Conservation (phyloP, 1,140 invertebrate species). For the Radopholus similis region DNA sequence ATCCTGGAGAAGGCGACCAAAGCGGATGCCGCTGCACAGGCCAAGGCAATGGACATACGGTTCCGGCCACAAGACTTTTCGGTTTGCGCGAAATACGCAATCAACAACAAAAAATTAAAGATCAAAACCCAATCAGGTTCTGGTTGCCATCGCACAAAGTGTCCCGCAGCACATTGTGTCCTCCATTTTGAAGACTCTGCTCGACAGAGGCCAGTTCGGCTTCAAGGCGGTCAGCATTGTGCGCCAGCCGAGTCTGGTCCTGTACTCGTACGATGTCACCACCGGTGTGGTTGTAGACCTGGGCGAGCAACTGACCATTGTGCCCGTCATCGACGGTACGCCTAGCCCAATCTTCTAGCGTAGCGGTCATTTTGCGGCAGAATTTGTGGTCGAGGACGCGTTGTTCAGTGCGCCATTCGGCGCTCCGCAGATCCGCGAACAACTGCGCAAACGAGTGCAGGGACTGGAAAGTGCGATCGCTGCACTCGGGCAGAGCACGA, state of each 20-base stretch:
- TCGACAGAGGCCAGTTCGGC: conserved; percentile 41
- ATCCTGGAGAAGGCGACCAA: not conserved
- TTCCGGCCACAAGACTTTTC: conserved; percentile 24
- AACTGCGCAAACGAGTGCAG: conserved; percentile 56
- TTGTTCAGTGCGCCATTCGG: conserved; percentile 63
- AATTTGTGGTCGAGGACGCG: conserved; percentile 60
- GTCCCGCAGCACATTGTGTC: conserved; percentile 47
- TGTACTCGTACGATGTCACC: conserved; percentile 68
- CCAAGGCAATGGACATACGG: conserved; percentile 30
- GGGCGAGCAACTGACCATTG: conserved; percentile 67
- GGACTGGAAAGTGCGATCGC: conserved; percentile 26
- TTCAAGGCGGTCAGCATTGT: conserved; percentile 64
- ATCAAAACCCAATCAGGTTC: conserved; percentile 25
- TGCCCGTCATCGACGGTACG: conserved; percentile 67
- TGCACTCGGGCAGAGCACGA: conserved; percentile 25
- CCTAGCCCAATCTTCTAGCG: not conserved
- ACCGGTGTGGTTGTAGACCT: conserved; percentile 70
- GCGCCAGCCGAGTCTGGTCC: conserved; percentile 66
- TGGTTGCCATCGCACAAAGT: conserved; percentile 56
- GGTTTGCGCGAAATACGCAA: conserved; percentile 52
- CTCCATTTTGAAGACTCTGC: conserved; percentile 41
- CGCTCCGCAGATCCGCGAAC: conserved; percentile 64
- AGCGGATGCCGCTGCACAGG: conserved; percentile 60
- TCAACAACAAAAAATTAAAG: not conserved
- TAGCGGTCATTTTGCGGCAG: conserved; percentile 19